phyloP scores from a whole-genome alignment of 2,888 invertebrate species.

The Patella depressa region DNA sequence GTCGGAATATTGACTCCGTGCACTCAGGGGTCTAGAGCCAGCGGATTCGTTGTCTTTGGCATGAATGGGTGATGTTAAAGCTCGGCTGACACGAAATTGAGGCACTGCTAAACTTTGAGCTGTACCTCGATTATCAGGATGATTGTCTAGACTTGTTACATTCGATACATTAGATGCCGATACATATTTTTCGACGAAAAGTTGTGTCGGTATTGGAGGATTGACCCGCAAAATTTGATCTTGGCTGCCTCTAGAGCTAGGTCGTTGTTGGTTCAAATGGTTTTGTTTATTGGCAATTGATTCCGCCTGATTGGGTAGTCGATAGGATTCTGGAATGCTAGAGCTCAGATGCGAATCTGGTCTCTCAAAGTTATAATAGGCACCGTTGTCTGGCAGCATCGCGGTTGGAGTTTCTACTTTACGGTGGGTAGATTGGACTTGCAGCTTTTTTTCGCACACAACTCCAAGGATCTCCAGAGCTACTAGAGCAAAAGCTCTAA shows the following conservation, averaged over 20 bases:
- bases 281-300: neutral
- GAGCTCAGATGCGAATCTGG: constrained; percentile 1
- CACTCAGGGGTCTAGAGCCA: neutral
- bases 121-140: neutral
- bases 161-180: neutral
- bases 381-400: neutral
- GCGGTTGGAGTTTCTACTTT: constrained; percentile 9
- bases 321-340: neutral
- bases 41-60: neutral
- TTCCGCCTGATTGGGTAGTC: neutral
- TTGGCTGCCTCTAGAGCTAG: neutral
- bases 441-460: constrained; percentile 52
- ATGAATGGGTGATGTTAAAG: neutral
- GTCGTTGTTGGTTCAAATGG: no score
- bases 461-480: constrained; percentile 55
- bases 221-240: neutral
- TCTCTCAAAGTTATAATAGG: neutral
- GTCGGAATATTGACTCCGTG: neutral
- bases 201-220: neutral
- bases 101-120: neutral
- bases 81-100: neutral
- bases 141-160: neutral
- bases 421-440: constrained; percentile 34
- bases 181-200: neutral
- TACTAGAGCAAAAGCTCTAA: constrained; percentile 59